phyloP scores from a whole-genome alignment of 2,888 invertebrate species.

The Tetragonisca angustula region DNA sequence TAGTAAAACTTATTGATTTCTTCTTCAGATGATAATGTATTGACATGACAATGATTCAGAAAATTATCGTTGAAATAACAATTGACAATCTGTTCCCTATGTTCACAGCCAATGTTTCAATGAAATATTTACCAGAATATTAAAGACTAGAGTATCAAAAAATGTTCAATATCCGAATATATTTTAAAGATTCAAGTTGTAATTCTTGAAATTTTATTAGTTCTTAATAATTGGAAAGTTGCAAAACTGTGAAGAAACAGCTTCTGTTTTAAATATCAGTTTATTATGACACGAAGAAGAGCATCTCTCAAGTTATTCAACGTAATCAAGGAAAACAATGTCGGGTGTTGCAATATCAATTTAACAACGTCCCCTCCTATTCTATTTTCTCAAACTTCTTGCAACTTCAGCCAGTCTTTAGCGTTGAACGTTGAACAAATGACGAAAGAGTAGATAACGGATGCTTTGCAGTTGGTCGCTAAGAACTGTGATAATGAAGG shows the following conservation, averaged over 20 bases:
- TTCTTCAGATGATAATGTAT: too few species aligned
- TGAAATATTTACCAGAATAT: too few species aligned
- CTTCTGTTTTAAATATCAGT: conserved; percentile 42
- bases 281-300: conserved; percentile 29
- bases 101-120: too few species aligned
- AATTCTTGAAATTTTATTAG: background rate
- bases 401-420: conserved; percentile 21
- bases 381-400: conserved; percentile 14
- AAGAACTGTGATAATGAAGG: background rate
- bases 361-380: conserved; percentile 15
- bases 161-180: too few species aligned
- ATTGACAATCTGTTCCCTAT: too few species aligned
- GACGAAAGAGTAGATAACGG: conserved; percentile 39
- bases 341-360: conserved; percentile 35
- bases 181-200: too few species aligned
- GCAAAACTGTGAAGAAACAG: conserved; percentile 7
- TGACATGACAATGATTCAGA: too few species aligned
- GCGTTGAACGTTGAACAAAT: conserved; percentile 19
- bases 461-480: conserved; percentile 17
- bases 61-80: too few species aligned
- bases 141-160: too few species aligned
- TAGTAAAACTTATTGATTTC: too few species aligned
- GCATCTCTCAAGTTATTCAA: conserved; percentile 25
- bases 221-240: conserved; percentile 3
- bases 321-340: conserved; percentile 38